A percentile compares a stretch with the other conserved stretches of the same genome.
These are phyloP conservation scores for Diplogasteroides magnus DNA, from an alignment of 1,140 invertebrate species.

Conservation along the genomic window DNA sequence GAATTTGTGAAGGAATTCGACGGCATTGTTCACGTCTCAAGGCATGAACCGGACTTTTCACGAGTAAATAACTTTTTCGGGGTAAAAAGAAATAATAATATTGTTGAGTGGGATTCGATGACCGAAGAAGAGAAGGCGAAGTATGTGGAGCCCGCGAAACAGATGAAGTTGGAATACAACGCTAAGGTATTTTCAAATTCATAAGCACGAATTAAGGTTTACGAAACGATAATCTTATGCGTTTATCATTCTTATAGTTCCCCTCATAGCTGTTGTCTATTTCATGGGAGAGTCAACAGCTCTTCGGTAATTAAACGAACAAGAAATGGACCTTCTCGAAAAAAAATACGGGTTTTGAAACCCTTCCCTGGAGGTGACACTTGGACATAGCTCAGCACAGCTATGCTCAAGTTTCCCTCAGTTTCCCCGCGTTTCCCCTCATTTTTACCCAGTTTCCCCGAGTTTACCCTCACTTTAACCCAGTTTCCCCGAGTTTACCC, in stretches of 20 bases:
- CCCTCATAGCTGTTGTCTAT: no score
- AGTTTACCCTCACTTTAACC: no score
- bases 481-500: no score
- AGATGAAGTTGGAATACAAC: constrained; percentile 1
- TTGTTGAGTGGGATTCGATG: not conserved
- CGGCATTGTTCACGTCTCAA: no score
- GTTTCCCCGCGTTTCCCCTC: no score
- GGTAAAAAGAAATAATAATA: not conserved
- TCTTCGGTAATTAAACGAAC: no score
- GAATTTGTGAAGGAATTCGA: not conserved
- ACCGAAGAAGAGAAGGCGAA: not conserved
- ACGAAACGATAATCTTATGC: no score
- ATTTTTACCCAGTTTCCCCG: no score
- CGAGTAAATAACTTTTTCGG: not conserved
- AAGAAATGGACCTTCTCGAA: no score
- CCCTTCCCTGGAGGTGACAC: no score
- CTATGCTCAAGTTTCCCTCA: no score
- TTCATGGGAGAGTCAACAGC: constrained; percentile 9
- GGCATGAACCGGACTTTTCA: not conserved
- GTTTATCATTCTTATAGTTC: constrained; percentile 3
- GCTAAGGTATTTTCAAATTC: not conserved
- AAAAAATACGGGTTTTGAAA: not conserved
- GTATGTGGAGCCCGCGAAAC: not conserved
- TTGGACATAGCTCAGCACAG: no score
- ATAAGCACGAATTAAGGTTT: not conserved